Evolutionary conservation across 2,888 invertebrate species (phyloP), one percentile per base, ranked within the genome.

Genomic region (Chloroclysta siterata): DNA sequence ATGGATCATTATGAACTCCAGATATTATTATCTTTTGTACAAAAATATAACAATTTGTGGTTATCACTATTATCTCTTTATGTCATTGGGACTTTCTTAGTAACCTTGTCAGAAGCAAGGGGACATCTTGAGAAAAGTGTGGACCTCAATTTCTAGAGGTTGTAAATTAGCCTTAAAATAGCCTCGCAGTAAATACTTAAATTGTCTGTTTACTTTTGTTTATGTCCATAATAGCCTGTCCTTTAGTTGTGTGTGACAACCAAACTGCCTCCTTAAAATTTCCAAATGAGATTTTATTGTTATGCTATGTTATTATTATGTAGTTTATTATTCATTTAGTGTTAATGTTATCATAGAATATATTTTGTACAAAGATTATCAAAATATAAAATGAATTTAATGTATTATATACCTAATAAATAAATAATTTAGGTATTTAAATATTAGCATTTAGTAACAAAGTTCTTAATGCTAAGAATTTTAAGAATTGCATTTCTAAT

Each of bases 261-360:
- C 70, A 72, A 79, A 75, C 76, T 80, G 80, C 78, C 79, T 81
- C 77, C 72, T 65, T 69, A 64, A 58, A 67, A 65, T 77, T 72
- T 77, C 70, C 76, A 69, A 73, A 74, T 79, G 80, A 81, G 82
- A 82, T 82, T 81, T 71, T 75, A 60, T 74, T 70, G 68, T 51
- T 71, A 70, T 70, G 64, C 39, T 72, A 46, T 33, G 46, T 39
- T 28, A 48, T 67, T 63, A 70, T 70, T 71, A 74, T 75, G 69
- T 73, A 73, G 70, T 71, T 71, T 70, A 65, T 70, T 39, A 65
- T 39, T 69, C 66, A 56, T 14, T 67, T 69, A 72, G 39, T 53
- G 55, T 69, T 66, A 71, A 69, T 72, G 28, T 66, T 65, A 60
- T 65, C 70, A 64, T 72, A 55, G 62, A 59, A 46, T 65, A 60